Percentiles rank a stretch among this genome's conserved stretches.
phyloP scores from a whole-genome alignment of 2,888 invertebrate species.

The Alentia gelatinosa region DNA sequence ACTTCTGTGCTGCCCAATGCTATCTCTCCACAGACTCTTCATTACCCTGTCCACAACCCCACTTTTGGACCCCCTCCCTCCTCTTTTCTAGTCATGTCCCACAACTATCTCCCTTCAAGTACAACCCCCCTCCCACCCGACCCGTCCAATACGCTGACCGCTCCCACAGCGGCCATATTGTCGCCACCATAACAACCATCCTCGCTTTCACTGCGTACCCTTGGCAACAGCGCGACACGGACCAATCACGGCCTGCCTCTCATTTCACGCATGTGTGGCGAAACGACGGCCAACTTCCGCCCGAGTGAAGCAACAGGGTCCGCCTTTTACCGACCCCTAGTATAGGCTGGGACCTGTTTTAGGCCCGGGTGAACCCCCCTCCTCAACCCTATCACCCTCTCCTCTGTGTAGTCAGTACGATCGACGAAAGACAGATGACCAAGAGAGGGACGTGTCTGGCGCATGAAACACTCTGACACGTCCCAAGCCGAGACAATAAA shows the following conservation, averaged over 20 bases:
- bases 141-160: background rate
- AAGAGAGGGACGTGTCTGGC: background rate
- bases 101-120: background rate
- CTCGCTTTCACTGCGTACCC: background rate
- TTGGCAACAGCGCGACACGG: background rate
- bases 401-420: background rate
- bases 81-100: background rate
- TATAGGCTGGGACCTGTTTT: slow-evolving; percentile 1
- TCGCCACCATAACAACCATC: background rate
- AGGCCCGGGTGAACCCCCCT: background rate
- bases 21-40: background rate
- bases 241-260: background rate
- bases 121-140: background rate
- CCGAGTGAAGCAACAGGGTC: slow-evolving; percentile 22
- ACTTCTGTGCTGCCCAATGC: background rate
- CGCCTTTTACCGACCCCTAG: too few species aligned
- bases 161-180: background rate
- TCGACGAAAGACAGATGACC: background rate
- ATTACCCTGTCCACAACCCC: background rate
- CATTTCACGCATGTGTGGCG: slow-evolving; percentile 33
- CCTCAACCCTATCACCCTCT: background rate
- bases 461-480: background rate
- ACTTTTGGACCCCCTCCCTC: background rate
- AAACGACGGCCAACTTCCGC: background rate
- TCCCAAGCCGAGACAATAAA: background rate